Base-by-base conservation (phyloP, 1,140 invertebrate genomes). In the Rhagoletis pomonella region DNA sequence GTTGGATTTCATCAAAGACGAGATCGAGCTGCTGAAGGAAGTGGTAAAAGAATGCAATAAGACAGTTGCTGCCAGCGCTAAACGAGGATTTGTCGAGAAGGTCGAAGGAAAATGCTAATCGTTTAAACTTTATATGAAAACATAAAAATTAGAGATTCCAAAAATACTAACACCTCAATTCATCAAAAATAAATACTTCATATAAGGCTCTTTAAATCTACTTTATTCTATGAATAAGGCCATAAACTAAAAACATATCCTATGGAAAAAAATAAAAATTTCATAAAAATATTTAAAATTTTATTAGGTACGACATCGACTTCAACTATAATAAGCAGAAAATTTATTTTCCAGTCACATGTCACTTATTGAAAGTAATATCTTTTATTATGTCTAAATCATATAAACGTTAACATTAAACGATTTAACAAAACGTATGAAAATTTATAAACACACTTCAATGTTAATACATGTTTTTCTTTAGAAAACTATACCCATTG, bases 1-100 rank as follows among this genome's bases (percentile, higher is more conserved):
- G n/a, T 81, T 93, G 87, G 91, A 93, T 86, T 89, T 89, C 39
- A 92, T 93, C 19, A 92, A 90, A 50, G 50, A 60, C 0, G 92
- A 93, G 88, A 87, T 93, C 14, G 89, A 93, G 47, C 59, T 93
- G 39, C 64, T 93, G 44, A 88, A 87, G 19, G 90, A 88, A 0
- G 84, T 92, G 1, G 19, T 91, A 0, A 90, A 90, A 64, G 89
- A 90, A 84, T 65, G 73, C 9, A 50, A 29, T 19, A 81, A 81
- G n/a, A 55, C 73, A 42, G 47, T n/a, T 58, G 50, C 73, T n/a
- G 50, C 73, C 17, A 42, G 73, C n/a, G 29, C 73, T 19, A 60
- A 86, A 62, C 73, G 17, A n/a, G 73, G n/a, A 19, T 50, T 17
- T 81, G 73, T 81, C n/a, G 73, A 81, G n/a, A 81, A 55, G n/a